Evolutionary conservation across 1,140 invertebrate species (phyloP), one percentile per base, ranked within the genome.

Genomic region (Meteorus sp.): DNA sequence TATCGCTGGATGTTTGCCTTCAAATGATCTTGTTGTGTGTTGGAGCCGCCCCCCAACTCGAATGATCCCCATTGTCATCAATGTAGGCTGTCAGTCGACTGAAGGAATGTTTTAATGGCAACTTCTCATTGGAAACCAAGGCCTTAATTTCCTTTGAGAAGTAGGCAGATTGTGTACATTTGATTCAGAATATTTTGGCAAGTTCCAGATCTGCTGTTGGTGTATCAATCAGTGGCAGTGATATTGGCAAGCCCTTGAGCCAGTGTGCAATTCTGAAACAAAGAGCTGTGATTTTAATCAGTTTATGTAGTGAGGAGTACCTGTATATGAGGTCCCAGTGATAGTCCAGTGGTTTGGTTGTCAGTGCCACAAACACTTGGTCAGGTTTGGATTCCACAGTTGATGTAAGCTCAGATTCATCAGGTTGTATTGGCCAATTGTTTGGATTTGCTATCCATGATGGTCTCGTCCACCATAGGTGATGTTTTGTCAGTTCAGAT

Each of bases 391-490:
- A 7, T 11, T 33, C 29, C 6, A 11, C 51, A 35, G 13, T 29
- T 2, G 8, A 1, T n/a, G 6, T 27, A 9, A 2, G 2, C 19
- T 6, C 31, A n/a, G 11, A 2, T 2, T 3, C n/a, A 1, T 2
- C 13, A 11, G 2, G 33, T 1, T 1, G 15, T 5, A 35, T 33
- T 48, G 47, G 41, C 4, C 23, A 2, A 15, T 37, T 13, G 3
- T 37, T 2, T 2, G 7, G 5, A 8, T 51, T 5, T 11, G n/a
- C 22, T 23, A 39, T 3, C 52, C 52, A 54, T 13, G 33, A 1
- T 11, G 52, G 33, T 23, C 52, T 35, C 23, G 17, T 19, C 35
- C 52, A 39, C 52, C 52, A 54, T 23, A 54, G 52, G 4, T 22
- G 11, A 35, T 54, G 25, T 2, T 33, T 9, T 35, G 7, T 2